phyloP scores from a whole-genome alignment of 2,113 vertebrate genomes.

The Odocoileus hemionus region DNA sequence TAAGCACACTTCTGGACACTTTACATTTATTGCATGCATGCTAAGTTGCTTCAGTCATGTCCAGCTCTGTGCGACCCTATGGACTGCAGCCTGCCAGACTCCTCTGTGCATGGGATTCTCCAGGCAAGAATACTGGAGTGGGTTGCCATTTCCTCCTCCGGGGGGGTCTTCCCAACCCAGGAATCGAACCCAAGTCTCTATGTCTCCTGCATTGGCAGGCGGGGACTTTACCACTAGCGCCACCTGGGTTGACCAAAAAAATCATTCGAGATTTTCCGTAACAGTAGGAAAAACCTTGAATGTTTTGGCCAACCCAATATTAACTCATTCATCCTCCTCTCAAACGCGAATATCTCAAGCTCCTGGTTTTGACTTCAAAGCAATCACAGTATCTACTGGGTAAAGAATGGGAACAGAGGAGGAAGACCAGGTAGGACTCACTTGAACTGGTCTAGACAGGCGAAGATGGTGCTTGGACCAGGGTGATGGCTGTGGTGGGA shows the following conservation, averaged over 20 bases:
- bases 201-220: neutral
- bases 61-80: neutral
- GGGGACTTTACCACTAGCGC: neutral
- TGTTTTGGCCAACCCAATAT: neutral
- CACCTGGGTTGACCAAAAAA: neutral
- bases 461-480: neutral
- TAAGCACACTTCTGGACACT: neutral
- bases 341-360: neutral
- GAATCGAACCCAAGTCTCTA: neutral
- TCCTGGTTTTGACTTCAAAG: neutral
- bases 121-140: neutral
- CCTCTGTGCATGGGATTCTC: neutral
- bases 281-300: neutral
- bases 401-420: neutral
- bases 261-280: rapidly evolving
- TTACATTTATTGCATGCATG: neutral
- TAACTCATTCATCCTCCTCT: neutral
- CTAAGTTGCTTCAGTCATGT: neutral
- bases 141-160: neutral
- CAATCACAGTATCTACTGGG: neutral
- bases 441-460: neutral
- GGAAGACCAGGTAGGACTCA: neutral
- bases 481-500: neutral
- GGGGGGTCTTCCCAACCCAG: neutral
- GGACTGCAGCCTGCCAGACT: neutral